Percentiles rank a stretch among this genome's conserved stretches.
phyloP scores from a whole-genome alignment of 2,888 invertebrate genomes.

The Apodemia duryi region DNA sequence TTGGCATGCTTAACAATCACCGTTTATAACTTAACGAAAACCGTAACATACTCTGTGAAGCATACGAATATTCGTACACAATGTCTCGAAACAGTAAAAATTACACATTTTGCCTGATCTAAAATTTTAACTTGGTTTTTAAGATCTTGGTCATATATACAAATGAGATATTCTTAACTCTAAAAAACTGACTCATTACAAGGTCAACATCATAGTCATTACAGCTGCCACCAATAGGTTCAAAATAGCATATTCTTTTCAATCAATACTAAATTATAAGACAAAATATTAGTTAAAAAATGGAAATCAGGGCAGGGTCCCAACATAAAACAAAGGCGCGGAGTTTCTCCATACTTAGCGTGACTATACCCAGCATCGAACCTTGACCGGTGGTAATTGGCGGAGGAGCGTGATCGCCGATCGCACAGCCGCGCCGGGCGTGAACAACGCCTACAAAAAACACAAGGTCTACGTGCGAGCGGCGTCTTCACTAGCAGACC shows the following conservation, averaged over 20 bases:
- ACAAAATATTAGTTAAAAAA: conserved; percentile 3
- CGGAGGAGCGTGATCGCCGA: conserved; percentile 33
- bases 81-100: too few relatives aligned
- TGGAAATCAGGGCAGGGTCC: not conserved
- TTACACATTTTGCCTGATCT: too few relatives aligned
- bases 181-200: too few relatives aligned
- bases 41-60: too few relatives aligned
- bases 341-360: conserved; percentile 26
- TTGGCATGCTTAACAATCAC: too few relatives aligned
- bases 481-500: conserved; percentile 12
- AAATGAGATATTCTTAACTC: too few relatives aligned
- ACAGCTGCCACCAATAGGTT: too few relatives aligned
- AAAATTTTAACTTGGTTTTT: too few relatives aligned
- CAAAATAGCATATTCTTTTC: not conserved
- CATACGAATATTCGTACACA: too few relatives aligned
- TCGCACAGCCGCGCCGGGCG: conserved; percentile 2
- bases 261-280: not conserved
- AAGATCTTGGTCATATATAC: too few relatives aligned
- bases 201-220: too few relatives aligned
- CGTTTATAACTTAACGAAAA: too few relatives aligned
- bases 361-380: conserved; percentile 27
- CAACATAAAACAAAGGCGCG: not conserved
- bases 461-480: conserved; percentile 16
- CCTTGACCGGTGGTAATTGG: conserved; percentile 34
- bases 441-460: conserved; percentile 17